These are phyloP conservation scores for Colostygia pectinataria DNA, from an alignment of 2,888 invertebrate species.

Conservation along the genomic window DNA sequence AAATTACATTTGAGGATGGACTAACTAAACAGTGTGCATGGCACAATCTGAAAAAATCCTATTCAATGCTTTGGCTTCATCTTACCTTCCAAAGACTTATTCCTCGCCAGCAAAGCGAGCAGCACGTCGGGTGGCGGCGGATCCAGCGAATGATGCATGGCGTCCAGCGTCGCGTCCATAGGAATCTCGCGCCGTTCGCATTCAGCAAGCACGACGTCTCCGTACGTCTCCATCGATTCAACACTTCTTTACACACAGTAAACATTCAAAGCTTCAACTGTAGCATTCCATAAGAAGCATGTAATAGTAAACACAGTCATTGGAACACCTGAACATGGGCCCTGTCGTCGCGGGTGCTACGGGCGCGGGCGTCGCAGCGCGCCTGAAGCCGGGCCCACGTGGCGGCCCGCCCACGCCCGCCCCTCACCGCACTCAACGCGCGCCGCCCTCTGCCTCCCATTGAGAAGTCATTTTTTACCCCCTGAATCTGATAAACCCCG, in stretches of 20 bases:
- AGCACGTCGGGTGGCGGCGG: constrained; percentile 92
- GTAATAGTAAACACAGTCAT: constrained; percentile 39
- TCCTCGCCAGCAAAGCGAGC: constrained; percentile 91
- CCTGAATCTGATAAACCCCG: constrained; percentile 81
- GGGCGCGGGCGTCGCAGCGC: constrained; percentile 45
- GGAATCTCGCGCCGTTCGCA: constrained; percentile 55
- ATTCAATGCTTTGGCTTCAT: constrained; percentile 12
- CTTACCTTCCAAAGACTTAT: constrained; percentile 95
- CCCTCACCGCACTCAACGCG: constrained; percentile 58
- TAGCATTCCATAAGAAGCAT: constrained; percentile 44
- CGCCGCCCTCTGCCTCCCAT: constrained; percentile 76
- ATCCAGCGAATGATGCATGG: constrained; percentile 71
- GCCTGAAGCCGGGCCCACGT: constrained; percentile 59
- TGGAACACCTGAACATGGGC: constrained; percentile 54
- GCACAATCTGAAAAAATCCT: too few relatives aligned
- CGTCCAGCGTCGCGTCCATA: constrained; percentile 62
- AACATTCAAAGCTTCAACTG: constrained; percentile 47
- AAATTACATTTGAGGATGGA: too few relatives aligned
- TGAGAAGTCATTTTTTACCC: constrained; percentile 82
- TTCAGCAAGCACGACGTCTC: constrained; percentile 57
- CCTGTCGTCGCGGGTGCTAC: constrained; percentile 36
- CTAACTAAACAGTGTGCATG: too few relatives aligned
- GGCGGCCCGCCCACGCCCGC: constrained; percentile 77
- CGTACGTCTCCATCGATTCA: constrained; percentile 61
- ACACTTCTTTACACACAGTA: constrained; percentile 54